These are phyloP conservation scores for Tor tambroides DNA, from an alignment of 2,113 vertebrate genomes.

Conservation along the genomic window DNA sequence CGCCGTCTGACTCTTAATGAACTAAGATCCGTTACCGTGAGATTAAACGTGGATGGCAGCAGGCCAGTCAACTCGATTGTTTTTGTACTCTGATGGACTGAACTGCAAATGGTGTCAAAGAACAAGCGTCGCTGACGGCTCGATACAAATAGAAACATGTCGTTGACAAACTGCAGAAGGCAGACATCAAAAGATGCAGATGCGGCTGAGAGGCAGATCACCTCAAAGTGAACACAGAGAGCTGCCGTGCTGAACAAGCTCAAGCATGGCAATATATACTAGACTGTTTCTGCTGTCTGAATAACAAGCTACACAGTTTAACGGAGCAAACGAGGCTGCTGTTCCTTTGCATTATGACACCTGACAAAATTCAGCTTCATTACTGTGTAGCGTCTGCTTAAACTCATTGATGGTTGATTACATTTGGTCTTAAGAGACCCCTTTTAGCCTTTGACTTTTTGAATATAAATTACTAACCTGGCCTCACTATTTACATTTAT, in stretches of 20 bases:
- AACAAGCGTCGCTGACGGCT: neutral
- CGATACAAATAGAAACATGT: conserved; percentile 3
- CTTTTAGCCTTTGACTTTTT: too few species aligned
- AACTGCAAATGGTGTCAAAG: neutral
- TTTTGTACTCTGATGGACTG: neutral
- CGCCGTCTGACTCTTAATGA: neutral
- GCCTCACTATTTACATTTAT: too few species aligned
- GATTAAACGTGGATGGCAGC: neutral
- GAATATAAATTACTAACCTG: too few species aligned
- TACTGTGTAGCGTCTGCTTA: too few species aligned
- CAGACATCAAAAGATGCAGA: neutral
- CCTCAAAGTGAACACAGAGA: conserved; percentile 9
- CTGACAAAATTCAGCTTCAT: neutral
- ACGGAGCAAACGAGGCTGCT: neutral
- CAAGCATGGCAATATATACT: neutral
- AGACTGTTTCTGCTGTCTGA: neutral
- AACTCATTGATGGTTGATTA: too few species aligned
- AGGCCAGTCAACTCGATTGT: neutral
- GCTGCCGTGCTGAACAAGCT: conserved; percentile 17
- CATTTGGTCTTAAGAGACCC: too few species aligned
- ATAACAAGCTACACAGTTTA: neutral
- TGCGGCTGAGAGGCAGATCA: neutral
- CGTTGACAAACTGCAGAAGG: neutral
- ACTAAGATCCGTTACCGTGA: neutral
- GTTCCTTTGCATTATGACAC: neutral